Conservation (phyloP, 2,888 invertebrate species). For the Scaptomyza polygonia region DNA sequence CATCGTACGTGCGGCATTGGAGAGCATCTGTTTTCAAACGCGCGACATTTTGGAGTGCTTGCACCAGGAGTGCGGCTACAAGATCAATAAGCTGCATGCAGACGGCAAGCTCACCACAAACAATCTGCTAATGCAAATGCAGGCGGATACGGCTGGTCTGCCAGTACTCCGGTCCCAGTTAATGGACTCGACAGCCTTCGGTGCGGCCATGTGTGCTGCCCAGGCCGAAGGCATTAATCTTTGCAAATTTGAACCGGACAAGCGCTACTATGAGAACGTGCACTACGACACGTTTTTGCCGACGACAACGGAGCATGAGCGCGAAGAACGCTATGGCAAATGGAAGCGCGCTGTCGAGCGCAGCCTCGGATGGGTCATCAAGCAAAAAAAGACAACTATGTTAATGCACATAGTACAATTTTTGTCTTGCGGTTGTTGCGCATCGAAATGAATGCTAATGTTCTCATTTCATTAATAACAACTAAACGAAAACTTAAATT, state of each 20-base stretch:
- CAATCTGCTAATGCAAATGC: constrained; percentile 96
- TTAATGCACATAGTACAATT: neutral
- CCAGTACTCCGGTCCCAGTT: constrained; percentile 94
- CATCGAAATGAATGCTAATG: neutral
- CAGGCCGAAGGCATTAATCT: constrained; percentile 90
- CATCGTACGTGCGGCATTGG: constrained; percentile 96
- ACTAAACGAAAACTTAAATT: neutral
- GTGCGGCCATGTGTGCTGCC: constrained; percentile 96
- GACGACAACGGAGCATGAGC: constrained; percentile 91
- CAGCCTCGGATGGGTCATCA: constrained; percentile 94
- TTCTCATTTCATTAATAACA: constrained; percentile 6
- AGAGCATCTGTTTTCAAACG: constrained; percentile 98
- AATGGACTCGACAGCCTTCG: constrained; percentile 95
- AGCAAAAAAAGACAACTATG: constrained; percentile 87
- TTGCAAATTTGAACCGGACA: constrained; percentile 88
- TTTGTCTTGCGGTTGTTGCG: constrained; percentile 17
- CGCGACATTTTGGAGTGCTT: constrained; percentile 97
- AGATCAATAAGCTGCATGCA: constrained; percentile 92
- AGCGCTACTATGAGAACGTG: constrained; percentile 84
- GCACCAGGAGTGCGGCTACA: constrained; percentile 95
- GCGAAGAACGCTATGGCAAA: constrained; percentile 92
- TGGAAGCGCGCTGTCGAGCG: constrained; percentile 98
- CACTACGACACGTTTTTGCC: constrained; percentile 92
- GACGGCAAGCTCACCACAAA: constrained; percentile 98
- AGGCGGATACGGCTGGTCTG: constrained; percentile 96